Percentiles rank a stretch among this genome's conserved stretches.
These are phyloP conservation scores for Cynoglossus semilaevis DNA, from an alignment of 2,113 vertebrate genomes.

Conservation along the genomic window DNA sequence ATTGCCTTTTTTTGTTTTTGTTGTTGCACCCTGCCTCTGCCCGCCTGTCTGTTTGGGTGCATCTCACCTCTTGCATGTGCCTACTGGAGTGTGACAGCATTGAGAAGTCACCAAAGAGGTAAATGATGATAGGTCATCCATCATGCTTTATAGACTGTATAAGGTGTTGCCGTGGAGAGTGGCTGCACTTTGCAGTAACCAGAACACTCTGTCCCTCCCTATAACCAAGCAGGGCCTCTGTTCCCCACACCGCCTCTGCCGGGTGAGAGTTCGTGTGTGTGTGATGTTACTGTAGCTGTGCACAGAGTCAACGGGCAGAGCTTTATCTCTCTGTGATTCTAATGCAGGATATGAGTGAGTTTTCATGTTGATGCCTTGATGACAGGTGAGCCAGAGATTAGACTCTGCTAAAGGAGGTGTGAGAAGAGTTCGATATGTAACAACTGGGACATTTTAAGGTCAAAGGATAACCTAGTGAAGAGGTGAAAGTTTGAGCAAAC, in stretches of 20 bases:
- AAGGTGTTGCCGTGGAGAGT: conserved; percentile 68
- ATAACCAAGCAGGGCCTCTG: conserved; percentile 63
- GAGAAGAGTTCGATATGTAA: too few species aligned
- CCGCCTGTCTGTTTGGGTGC: conserved; percentile 56
- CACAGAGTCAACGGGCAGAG: conserved; percentile 52
- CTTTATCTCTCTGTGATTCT: conserved; percentile 39
- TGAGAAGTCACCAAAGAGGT: conserved; percentile 78
- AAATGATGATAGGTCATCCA: conserved; percentile 77
- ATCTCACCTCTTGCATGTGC: conserved; percentile 66
- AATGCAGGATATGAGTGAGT: too few species aligned
- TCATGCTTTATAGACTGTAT: conserved; percentile 76
- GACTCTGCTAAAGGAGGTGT: too few species aligned
- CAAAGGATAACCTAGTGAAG: too few species aligned
- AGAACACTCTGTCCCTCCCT: conserved; percentile 71
- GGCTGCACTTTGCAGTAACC: conserved; percentile 71
- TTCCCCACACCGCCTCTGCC: conserved; percentile 47
- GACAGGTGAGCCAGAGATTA: too few species aligned
- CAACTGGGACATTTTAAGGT: too few species aligned
- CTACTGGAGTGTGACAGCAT: conserved; percentile 68
- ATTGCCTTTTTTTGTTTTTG: conserved; percentile 35
- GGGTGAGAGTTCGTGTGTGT: conserved; percentile 55
- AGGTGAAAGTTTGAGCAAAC: too few species aligned
- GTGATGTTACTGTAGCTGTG: conserved; percentile 43
- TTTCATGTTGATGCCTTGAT: neutral
- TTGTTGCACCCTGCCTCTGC: conserved; percentile 37